Percentiles rank a stretch among this genome's conserved stretches.
These are phyloP conservation scores for Ooceraea biroi DNA, from an alignment of 1,140 invertebrate genomes.

Conservation along the genomic window DNA sequence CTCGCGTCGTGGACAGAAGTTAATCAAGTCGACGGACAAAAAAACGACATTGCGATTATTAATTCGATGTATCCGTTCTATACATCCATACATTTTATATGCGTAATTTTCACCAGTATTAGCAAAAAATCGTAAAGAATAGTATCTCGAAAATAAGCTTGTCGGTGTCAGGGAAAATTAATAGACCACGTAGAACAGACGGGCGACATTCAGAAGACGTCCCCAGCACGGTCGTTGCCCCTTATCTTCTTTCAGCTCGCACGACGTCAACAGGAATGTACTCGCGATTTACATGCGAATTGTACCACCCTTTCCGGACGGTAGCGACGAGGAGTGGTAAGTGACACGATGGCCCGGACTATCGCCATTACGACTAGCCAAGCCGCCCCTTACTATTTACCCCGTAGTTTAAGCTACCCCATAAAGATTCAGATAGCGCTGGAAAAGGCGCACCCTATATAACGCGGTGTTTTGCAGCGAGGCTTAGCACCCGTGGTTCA, in stretches of 20 bases:
- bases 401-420: constrained; percentile 74
- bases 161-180: constrained; percentile 17
- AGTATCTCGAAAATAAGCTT: not conserved
- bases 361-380: constrained; percentile 69
- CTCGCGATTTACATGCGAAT: constrained; percentile 72
- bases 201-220: constrained; percentile 22
- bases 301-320: constrained; percentile 56
- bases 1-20: constrained; percentile 24
- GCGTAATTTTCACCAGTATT: not conserved
- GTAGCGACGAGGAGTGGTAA: constrained; percentile 45
- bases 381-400: constrained; percentile 70
- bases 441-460: constrained; percentile 65
- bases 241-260: constrained; percentile 29
- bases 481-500: constrained; percentile 59
- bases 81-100: not conserved
- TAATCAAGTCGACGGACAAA: constrained; percentile 34
- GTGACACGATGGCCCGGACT: constrained; percentile 57
- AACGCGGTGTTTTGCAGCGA: constrained; percentile 43
- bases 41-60: constrained; percentile 44
- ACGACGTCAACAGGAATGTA: constrained; percentile 59
- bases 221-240: constrained; percentile 49
- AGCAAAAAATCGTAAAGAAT: not conserved
- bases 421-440: constrained; percentile 80
- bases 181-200: constrained; percentile 25
- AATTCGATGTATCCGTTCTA: not conserved